Evolutionary conservation across 2,888 invertebrate genomes (phyloP).

Genomic region (Pterobdella sp.): DNA sequence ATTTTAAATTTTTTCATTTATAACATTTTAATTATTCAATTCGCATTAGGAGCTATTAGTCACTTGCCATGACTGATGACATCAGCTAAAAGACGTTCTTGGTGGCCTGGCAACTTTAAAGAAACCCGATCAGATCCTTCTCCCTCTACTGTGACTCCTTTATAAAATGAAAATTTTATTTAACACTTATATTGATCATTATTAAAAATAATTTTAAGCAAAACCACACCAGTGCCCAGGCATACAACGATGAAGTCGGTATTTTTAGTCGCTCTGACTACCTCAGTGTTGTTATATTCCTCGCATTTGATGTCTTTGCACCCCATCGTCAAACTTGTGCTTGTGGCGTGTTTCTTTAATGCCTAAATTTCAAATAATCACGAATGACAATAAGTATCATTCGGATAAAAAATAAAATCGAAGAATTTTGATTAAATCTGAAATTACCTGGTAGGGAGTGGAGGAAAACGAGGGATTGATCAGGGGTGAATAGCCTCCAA

Average conservation of each 20-base stretch:
- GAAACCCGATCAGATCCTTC: constrained; percentile 23
- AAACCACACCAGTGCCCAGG: constrained; percentile 33
- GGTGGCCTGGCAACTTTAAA: constrained; percentile 30
- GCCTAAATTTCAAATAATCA: too few species aligned
- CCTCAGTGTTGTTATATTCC: neutral
- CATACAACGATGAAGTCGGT: constrained; percentile 33
- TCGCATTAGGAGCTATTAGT: neutral
- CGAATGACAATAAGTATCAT: too few species aligned
- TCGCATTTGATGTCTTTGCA: constrained; percentile 35
- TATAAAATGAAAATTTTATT: neutral
- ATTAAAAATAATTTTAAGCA: neutral
- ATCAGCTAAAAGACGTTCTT: constrained; percentile 29
- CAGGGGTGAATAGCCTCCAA: constrained; percentile 44
- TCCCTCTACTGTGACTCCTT: constrained; percentile 16
- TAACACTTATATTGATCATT: neutral
- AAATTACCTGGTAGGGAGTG: constrained; percentile 42
- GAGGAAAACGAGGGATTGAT: constrained; percentile 39
- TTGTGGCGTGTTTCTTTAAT: neutral
- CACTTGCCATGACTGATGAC: constrained; percentile 27
- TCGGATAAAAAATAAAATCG: too few species aligned
- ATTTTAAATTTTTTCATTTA: too few species aligned
- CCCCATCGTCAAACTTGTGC: neutral
- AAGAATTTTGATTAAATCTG: too few species aligned
- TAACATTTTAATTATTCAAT: too few species aligned
- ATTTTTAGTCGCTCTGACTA: constrained; percentile 15